These are phyloP conservation scores for Oreochromis aureus DNA, from an alignment of 2,113 vertebrate genomes.

Conservation along the genomic window DNA sequence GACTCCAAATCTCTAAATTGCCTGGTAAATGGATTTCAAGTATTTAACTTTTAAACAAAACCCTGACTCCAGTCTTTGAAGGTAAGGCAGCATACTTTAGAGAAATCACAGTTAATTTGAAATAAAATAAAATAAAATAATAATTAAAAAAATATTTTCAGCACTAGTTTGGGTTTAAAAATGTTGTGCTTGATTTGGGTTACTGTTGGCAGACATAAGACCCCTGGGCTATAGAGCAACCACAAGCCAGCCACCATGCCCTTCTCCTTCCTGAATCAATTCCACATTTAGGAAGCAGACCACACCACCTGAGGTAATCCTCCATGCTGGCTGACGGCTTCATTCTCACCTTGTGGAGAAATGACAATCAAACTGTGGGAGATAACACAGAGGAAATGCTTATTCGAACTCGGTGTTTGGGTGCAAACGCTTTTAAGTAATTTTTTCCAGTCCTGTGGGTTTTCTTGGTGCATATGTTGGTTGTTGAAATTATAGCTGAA, in stretches of 20 bases:
- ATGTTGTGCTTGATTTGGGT: slow-evolving; percentile 18
- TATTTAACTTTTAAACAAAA: background rate
- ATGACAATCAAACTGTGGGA: slow-evolving; percentile 56
- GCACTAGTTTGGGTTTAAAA: slow-evolving; percentile 16
- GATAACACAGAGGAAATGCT: slow-evolving; percentile 37
- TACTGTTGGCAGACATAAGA: slow-evolving; percentile 36
- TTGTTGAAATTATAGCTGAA: slow-evolving; percentile 16
- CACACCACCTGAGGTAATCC: slow-evolving; percentile 39
- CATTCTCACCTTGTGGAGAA: slow-evolving; percentile 52
- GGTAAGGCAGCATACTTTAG: background rate
- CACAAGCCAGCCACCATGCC: slow-evolving; percentile 52
- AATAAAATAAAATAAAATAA: background rate
- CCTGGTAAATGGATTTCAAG: background rate
- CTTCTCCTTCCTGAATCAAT: slow-evolving; percentile 62
- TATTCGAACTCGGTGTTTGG: slow-evolving; percentile 12
- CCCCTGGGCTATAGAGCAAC: slow-evolving; percentile 20
- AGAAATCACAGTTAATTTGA: background rate
- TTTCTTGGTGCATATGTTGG: background rate
- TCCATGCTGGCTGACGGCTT: slow-evolving; percentile 57
- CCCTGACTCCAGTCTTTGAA: background rate
- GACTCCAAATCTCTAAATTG: background rate
- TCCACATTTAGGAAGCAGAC: slow-evolving; percentile 45
- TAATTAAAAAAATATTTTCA: background rate
- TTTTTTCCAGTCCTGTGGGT: background rate
- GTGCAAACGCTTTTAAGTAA: background rate